Conservation (phyloP, 2,888 invertebrate species). For the Ischnura elegans region DNA sequence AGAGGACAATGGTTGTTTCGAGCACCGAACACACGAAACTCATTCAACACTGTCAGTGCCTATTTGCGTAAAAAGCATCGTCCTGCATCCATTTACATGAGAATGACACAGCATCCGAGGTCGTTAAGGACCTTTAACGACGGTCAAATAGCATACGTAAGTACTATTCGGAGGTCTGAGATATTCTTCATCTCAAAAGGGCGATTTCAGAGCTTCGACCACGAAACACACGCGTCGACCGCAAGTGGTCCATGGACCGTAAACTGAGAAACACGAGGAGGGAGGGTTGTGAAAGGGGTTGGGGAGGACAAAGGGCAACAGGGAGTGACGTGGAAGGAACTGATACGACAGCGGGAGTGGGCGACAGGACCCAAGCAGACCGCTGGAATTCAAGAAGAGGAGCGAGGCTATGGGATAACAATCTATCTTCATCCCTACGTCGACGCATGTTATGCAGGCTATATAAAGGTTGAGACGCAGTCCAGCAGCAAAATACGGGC, state of each 20-base stretch:
- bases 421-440: background rate
- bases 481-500: background rate
- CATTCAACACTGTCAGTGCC: background rate
- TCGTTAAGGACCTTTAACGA: background rate
- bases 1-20: background rate
- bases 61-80: background rate
- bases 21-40: background rate
- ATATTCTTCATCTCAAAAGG: background rate
- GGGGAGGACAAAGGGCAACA: background rate
- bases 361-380: background rate
- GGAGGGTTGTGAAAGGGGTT: background rate
- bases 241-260: background rate
- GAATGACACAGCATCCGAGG: background rate
- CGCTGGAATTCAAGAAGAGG: background rate
- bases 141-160: background rate
- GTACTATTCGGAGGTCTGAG: background rate
- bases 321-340: slow-evolving; percentile 18
- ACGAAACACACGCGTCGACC: background rate
- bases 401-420: background rate
- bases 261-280: background rate
- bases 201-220: background rate
- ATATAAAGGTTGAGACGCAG: background rate
- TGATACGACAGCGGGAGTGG: background rate
- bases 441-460: background rate
- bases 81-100: background rate